Evolutionary conservation across 1,140 invertebrate species (phyloP).

Genomic region (Drosophila tropicalis): DNA sequence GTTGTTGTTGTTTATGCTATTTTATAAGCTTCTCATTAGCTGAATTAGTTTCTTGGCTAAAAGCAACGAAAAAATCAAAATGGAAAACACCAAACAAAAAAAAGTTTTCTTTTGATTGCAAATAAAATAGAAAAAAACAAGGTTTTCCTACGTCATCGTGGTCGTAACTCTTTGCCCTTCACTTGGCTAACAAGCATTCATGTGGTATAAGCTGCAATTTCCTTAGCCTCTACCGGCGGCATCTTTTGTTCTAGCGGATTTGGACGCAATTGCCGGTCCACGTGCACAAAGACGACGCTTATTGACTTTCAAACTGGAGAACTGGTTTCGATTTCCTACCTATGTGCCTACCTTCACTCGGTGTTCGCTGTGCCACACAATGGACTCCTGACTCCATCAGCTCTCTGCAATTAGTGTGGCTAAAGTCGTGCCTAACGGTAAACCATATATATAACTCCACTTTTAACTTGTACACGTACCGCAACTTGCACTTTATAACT

Average conservation of each 20-base stretch:
- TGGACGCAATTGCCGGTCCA: slow-evolving; percentile 36
- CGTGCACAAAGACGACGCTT: not conserved
- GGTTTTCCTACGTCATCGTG: not conserved
- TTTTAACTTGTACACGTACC: not conserved
- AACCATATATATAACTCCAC: slow-evolving; percentile 42
- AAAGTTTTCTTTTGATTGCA: not conserved
- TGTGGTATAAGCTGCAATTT: slow-evolving; percentile 50
- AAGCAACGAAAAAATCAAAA: slow-evolving; percentile 1
- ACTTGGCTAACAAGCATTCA: slow-evolving; percentile 2
- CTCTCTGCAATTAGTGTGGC: slow-evolving; percentile 73
- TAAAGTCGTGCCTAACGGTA: slow-evolving; percentile 79
- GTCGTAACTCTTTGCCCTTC: slow-evolving; percentile 1
- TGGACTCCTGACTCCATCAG: not conserved
- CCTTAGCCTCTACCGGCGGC: slow-evolving; percentile 6
- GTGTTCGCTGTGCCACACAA: slow-evolving; percentile 42
- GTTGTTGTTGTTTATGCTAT: not conserved
- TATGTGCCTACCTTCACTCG: slow-evolving; percentile 34
- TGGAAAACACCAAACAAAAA: not conserved
- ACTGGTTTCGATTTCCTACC: slow-evolving; percentile 57
- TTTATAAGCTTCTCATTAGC: not conserved
- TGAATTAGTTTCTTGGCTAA: not conserved
- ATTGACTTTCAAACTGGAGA: slow-evolving; percentile 25
- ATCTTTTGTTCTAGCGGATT: slow-evolving; percentile 48
- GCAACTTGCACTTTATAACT: slow-evolving; percentile 47
- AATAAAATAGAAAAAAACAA: not conserved